Conservation (phyloP, 2,113 vertebrate species). For the Apistogramma diplotaenia region DNA sequence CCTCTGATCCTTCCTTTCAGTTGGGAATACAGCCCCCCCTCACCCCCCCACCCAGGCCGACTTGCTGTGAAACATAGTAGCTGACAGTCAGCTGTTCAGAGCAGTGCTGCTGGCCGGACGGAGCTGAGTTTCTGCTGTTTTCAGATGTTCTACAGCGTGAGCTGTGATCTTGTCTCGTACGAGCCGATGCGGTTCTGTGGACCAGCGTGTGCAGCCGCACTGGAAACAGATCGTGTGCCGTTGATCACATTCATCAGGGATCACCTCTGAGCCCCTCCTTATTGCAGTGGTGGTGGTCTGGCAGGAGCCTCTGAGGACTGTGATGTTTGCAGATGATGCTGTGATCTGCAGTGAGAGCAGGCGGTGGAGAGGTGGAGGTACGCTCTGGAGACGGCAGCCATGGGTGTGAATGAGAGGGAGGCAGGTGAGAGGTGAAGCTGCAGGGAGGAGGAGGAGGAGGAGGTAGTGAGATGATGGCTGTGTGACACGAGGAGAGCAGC, state of each 20-base stretch:
- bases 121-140: not conserved
- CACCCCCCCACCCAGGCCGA: not conserved
- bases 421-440: too few species aligned
- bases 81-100: not conserved
- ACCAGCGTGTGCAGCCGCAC: too few species aligned
- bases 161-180: accelerated
- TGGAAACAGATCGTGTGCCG: not conserved
- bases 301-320: not conserved
- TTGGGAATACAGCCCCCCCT: not conserved
- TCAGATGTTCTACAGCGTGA: not conserved
- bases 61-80: not conserved
- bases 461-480: too few species aligned
- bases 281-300: not conserved
- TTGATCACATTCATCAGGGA: not conserved
- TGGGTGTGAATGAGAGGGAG: not conserved
- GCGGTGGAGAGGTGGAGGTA: not conserved
- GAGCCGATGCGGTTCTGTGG: not conserved
- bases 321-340: not conserved
- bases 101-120: not conserved
- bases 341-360: not conserved
- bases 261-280: not conserved
- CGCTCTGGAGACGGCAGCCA: not conserved
- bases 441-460: too few species aligned
- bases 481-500: too few species aligned
- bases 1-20: conserved; percentile 49